A percentile compares a stretch with the other conserved stretches of the same genome.
Conservation (phyloP, 2,113 vertebrate species). For the Solea solea region DNA sequence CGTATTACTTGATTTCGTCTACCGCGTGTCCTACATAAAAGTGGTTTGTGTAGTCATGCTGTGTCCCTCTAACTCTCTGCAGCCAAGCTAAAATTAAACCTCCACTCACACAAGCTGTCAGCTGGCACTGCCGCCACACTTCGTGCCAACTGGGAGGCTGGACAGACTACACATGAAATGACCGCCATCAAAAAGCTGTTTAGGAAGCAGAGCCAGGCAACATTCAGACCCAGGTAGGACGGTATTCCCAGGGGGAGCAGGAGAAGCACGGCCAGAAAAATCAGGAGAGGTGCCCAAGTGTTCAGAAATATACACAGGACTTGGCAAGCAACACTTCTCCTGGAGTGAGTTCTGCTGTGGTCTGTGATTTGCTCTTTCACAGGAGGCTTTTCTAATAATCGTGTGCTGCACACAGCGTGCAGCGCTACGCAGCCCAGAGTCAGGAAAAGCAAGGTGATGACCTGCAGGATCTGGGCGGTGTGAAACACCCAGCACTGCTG, state of each 20-base stretch:
- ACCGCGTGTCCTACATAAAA: background rate
- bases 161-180: conserved; percentile 77
- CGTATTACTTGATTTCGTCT: background rate
- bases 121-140: conserved; percentile 52
- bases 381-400: background rate
- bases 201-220: conserved; percentile 87
- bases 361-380: background rate
- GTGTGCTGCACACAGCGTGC: conserved; percentile 9
- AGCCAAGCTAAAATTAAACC: conserved; percentile 82
- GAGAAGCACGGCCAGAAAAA: conserved; percentile 76
- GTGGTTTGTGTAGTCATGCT: conserved; percentile 2
- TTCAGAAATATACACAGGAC: conserved; percentile 80
- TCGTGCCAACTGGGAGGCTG: conserved; percentile 36
- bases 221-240: conserved; percentile 85
- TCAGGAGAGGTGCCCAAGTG: conserved; percentile 84
- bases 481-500: conserved; percentile 74
- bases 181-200: conserved; percentile 87
- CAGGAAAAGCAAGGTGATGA: conserved; percentile 73
- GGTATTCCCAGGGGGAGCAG: conserved; percentile 79
- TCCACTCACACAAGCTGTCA: conserved; percentile 88
- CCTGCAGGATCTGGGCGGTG: conserved; percentile 76
- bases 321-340: conserved; percentile 68
- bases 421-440: conserved; percentile 56
- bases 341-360: conserved; percentile 12
- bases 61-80: conserved; percentile 12